phyloP scores from a whole-genome alignment of 2,797 vertebrate species.

The Silurus aristotelis region DNA sequence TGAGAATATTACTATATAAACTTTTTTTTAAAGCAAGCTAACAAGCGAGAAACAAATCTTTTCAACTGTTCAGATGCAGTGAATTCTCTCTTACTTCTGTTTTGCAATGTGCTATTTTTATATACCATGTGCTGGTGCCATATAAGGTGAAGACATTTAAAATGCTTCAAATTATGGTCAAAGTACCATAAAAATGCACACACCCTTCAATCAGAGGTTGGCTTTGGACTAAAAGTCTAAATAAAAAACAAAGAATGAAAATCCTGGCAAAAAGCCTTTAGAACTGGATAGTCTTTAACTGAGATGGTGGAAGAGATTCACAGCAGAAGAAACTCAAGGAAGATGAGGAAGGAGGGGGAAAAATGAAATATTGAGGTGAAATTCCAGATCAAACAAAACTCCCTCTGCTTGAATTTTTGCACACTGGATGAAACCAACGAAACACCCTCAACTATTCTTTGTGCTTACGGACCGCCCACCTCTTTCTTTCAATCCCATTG shows the following conservation, averaged over 20 bases:
- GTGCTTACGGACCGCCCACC: constrained; percentile 27
- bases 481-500: constrained; percentile 30
- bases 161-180: constrained; percentile 30
- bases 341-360: not conserved
- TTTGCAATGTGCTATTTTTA: constrained; percentile 5
- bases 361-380: constrained; percentile 15
- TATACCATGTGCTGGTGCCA: constrained; percentile 4
- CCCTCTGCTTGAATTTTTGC: constrained; percentile 20
- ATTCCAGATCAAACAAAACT: constrained; percentile 31
- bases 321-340: not conserved
- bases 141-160: constrained; percentile 30
- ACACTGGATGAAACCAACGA: constrained; percentile 27
- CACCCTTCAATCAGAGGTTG: constrained; percentile 32
- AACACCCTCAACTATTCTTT: constrained; percentile 20
- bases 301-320: constrained; percentile 4
- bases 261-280: constrained; percentile 7
- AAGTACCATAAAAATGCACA: constrained; percentile 17
- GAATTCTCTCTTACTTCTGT: not conserved
- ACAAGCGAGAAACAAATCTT: not conserved
- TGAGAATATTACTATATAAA: not conserved
- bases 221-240: not conserved
- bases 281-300: not conserved
- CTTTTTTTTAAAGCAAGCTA: not conserved
- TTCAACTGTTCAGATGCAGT: not conserved
- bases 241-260: not conserved